Evolutionary conservation across 2,888 invertebrate genomes (phyloP).

Genomic region (Melanargia galathea): DNA sequence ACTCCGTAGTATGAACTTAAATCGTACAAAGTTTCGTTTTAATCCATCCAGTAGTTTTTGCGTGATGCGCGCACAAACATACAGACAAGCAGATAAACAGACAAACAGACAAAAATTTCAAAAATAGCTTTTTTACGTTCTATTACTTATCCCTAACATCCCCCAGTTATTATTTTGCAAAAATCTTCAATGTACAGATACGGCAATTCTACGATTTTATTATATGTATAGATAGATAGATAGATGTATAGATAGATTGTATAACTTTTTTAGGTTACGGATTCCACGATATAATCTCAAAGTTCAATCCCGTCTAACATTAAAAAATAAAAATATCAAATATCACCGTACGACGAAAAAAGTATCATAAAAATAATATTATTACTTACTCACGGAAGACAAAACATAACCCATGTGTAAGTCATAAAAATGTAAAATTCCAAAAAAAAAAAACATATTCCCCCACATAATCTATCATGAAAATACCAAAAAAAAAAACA

Average conservation of each 20-base stretch:
- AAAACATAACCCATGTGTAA: neutral
- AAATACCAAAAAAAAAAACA: conserved; percentile 27
- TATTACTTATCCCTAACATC: too few relatives aligned
- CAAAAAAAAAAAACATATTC: neutral
- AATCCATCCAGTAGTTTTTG: too few relatives aligned
- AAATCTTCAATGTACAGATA: too few relatives aligned
- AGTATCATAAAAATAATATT: neutral
- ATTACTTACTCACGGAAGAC: neutral
- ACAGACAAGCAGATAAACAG: too few relatives aligned
- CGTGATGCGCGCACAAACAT: too few relatives aligned
- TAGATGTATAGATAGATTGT: neutral
- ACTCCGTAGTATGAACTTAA: too few relatives aligned
- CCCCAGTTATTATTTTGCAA: too few relatives aligned
- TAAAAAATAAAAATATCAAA: conserved; percentile 1
- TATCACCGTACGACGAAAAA: neutral
- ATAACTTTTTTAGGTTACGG: neutral
- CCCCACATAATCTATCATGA: conserved; percentile 6
- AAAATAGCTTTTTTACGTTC: too few relatives aligned
- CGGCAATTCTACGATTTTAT: too few relatives aligned
- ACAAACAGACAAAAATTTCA: too few relatives aligned
- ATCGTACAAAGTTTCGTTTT: too few relatives aligned
- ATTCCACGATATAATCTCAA: neutral
- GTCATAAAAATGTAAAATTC: neutral
- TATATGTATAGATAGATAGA: too few relatives aligned
- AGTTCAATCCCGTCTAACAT: neutral